These are phyloP conservation scores for Agriotes lineatus DNA, from an alignment of 2,888 invertebrate species.

Conservation along the genomic window DNA sequence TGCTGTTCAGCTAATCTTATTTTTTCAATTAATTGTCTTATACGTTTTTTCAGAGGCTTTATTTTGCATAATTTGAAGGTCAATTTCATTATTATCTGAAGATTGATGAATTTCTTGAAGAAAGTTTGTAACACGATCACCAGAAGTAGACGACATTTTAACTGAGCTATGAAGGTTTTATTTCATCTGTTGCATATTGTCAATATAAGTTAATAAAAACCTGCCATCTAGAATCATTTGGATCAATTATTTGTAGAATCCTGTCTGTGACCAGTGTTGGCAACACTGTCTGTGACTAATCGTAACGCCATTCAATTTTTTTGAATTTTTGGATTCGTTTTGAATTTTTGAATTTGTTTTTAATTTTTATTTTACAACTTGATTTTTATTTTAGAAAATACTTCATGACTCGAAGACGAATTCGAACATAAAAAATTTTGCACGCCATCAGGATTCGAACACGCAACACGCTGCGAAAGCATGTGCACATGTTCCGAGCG, in stretches of 20 bases:
- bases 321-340: slow-evolving; percentile 1
- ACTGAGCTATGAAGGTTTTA: slow-evolving; percentile 3
- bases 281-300: not conserved
- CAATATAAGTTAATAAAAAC: slow-evolving; percentile 3
- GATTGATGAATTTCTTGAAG: slow-evolving; percentile 3
- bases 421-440: slow-evolving; percentile 3
- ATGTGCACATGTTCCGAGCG: not conserved
- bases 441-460: slow-evolving; percentile 3
- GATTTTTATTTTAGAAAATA: not conserved
- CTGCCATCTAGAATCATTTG: slow-evolving; percentile 3
- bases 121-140: slow-evolving; percentile 3
- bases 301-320: not conserved
- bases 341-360: slow-evolving; percentile 1
- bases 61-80: not conserved
- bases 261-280: not conserved
- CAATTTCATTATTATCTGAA: slow-evolving; percentile 1
- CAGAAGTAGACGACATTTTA: slow-evolving; percentile 1
- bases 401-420: not conserved
- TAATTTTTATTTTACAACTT: not conserved
- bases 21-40: too few species aligned
- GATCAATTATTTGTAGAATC: slow-evolving; percentile 3
- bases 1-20: too few species aligned
- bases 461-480: not conserved
- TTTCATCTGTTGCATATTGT: slow-evolving; percentile 1
- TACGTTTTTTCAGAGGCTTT: too few species aligned